Evolutionary conservation across 2,888 invertebrate genomes (phyloP).

Genomic region (Choreutis nemorana): DNA sequence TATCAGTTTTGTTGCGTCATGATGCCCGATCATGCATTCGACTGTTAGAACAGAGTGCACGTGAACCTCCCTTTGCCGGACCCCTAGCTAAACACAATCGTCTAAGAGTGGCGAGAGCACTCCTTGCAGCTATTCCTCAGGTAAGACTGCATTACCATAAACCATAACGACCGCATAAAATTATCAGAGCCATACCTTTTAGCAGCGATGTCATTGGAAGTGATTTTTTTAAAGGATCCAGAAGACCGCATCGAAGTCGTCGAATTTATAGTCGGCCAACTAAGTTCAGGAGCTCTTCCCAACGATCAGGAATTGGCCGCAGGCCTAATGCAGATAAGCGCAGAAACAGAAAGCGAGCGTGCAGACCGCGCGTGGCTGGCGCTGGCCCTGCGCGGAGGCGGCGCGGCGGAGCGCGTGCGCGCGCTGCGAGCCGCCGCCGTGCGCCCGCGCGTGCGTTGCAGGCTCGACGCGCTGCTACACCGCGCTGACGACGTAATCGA

Average conservation of each 20-base stretch:
- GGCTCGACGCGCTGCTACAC: conserved; percentile 24
- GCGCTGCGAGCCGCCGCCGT: conserved; percentile 8
- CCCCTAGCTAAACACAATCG: conserved; percentile 59
- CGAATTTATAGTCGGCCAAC: conserved; percentile 44
- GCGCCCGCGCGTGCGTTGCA: conserved; percentile 39
- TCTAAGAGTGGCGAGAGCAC: conserved; percentile 42
- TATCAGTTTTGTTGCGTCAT: conserved; percentile 42
- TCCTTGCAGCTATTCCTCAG: conserved; percentile 25
- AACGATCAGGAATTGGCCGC: conserved; percentile 34
- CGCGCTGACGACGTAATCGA: conserved; percentile 23
- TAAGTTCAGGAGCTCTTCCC: conserved; percentile 39
- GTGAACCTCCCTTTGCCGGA: conserved; percentile 54
- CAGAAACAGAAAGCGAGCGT: conserved; percentile 27
- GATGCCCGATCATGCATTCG: conserved; percentile 42
- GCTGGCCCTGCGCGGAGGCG: conserved; percentile 20
- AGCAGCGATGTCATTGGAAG: neutral
- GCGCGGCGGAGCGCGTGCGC: conserved; percentile 7
- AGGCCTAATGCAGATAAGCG: conserved; percentile 27
- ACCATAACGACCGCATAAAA: neutral
- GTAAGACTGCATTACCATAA: too few relatives aligned
- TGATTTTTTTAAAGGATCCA: conserved; percentile 26
- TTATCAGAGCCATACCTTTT: conserved; percentile 1
- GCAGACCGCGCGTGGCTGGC: conserved; percentile 45
- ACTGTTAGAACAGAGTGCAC: conserved; percentile 51
- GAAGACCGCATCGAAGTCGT: conserved; percentile 40